phyloP scores from a whole-genome alignment of 2,797 vertebrate genomes.

The Oryzias sinensis region DNA sequence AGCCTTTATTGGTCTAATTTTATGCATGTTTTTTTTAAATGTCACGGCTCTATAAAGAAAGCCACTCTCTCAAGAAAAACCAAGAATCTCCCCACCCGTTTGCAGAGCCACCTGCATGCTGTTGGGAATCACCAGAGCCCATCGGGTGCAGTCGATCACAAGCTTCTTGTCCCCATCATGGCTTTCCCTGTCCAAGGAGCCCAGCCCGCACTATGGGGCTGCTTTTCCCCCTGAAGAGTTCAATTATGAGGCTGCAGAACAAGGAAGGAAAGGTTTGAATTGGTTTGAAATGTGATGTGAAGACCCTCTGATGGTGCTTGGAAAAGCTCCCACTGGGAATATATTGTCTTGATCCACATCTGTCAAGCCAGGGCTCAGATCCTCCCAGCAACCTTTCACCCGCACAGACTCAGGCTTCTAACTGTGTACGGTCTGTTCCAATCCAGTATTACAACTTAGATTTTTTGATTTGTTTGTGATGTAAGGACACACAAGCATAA shows the following conservation, averaged over 20 bases:
- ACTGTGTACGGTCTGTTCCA: conserved; percentile 19
- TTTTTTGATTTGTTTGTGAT: conserved; percentile 45
- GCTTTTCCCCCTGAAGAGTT: conserved; percentile 52
- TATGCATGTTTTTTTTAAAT: conserved; percentile 40
- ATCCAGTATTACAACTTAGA: conserved; percentile 3
- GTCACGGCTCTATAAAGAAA: conserved; percentile 17
- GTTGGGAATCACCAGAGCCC: conserved; percentile 38
- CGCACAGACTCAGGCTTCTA: conserved; percentile 23
- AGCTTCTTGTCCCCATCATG: conserved; percentile 37
- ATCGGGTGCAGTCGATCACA: conserved; percentile 24
- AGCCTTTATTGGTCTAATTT: conserved; percentile 41
- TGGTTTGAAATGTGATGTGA: conserved; percentile 72
- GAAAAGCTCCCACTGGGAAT: conserved; percentile 53
- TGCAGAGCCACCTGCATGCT: conserved; percentile 15
- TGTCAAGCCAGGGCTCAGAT: conserved; percentile 48
- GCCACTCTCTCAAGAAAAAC: conserved; percentile 6
- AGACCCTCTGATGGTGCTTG: conserved; percentile 60
- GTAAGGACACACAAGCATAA: conserved; percentile 70
- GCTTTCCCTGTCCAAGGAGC: conserved; percentile 49
- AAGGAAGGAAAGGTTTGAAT: conserved; percentile 64
- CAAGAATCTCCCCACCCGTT: conserved; percentile 33
- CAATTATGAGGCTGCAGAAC: conserved; percentile 61
- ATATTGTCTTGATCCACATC: conserved; percentile 60
- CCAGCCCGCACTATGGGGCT: conserved; percentile 49
- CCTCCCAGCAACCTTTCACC: conserved; percentile 44